Evolutionary conservation across 2,113 vertebrate genomes (phyloP).

Genomic region (Leptodactylus fuscus): DNA sequence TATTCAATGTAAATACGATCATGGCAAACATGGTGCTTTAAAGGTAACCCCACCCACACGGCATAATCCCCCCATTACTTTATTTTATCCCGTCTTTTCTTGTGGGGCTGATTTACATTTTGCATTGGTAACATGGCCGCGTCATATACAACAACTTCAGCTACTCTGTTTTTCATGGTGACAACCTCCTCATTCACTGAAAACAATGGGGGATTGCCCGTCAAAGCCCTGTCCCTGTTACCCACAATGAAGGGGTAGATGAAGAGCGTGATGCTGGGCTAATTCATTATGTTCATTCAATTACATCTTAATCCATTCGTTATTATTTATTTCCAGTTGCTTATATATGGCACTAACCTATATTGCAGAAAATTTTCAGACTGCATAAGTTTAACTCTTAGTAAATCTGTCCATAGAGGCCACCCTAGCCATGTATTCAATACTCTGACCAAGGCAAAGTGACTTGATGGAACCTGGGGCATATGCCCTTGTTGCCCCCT

Average conservation of each 20-base stretch:
- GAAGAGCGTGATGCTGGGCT: background rate
- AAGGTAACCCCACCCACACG: background rate
- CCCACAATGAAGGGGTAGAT: background rate
- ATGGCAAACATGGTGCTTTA: background rate
- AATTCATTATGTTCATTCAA: background rate
- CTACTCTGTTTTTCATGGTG: background rate
- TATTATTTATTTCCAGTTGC: background rate
- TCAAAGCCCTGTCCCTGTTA: background rate
- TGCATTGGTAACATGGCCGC: background rate
- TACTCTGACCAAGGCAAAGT: too few relatives aligned
- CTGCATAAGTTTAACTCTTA: too few relatives aligned
- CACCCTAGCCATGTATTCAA: too few relatives aligned
- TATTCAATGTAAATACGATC: constrained; percentile 15
- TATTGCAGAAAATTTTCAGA: too few relatives aligned
- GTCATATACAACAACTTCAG: background rate
- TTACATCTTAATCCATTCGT: background rate
- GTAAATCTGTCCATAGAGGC: too few relatives aligned
- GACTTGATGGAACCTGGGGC: too few relatives aligned
- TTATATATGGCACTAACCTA: background rate
- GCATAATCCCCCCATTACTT: constrained; percentile 6
- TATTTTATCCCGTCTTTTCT: background rate
- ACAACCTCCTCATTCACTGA: background rate
- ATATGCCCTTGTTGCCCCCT: too few relatives aligned
- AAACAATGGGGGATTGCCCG: background rate
- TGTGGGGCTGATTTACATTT: background rate